Evolutionary conservation across 2,113 vertebrate genomes (phyloP).

Genomic region (Dasyprocta punctata): DNA sequence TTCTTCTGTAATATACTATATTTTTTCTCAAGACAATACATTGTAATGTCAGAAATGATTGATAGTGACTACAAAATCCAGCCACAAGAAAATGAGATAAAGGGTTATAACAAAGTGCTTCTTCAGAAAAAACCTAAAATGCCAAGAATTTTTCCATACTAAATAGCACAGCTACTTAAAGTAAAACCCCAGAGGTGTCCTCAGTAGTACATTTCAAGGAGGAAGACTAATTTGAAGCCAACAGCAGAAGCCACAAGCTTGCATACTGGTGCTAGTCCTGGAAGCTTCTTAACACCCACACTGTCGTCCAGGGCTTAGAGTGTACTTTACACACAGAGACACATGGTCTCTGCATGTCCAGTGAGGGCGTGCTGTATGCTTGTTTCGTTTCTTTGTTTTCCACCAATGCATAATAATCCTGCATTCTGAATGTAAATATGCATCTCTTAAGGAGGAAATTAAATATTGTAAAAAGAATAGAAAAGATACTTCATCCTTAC

Average conservation of each 20-base stretch:
- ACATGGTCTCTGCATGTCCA: not conserved
- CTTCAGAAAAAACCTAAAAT: conserved; percentile 80
- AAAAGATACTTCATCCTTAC: conserved; percentile 9
- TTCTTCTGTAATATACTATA: conserved; percentile 67
- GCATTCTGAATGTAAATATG: not conserved
- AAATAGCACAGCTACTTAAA: conserved; percentile 54
- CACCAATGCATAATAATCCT: not conserved
- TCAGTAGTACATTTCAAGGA: not conserved
- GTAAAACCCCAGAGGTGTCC: conserved; percentile 31
- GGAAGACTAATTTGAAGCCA: conserved; percentile 33
- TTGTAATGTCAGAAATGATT: conserved; percentile 67
- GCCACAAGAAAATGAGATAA: conserved; percentile 38
- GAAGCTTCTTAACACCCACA: not conserved
- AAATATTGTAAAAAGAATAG: conserved; percentile 17
- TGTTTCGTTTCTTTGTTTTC: not conserved
- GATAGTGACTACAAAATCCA: conserved; percentile 61
- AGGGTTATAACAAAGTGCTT: conserved; percentile 62
- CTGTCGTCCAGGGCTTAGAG: not conserved
- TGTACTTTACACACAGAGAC: not conserved
- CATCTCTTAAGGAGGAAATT: conserved; percentile 36
- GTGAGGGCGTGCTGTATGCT: rapidly evolving
- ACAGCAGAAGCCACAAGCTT: not conserved
- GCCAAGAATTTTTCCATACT: conserved; percentile 57
- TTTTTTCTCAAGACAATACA: conserved; percentile 58
- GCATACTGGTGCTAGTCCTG: not conserved